A percentile compares a stretch with the other conserved stretches of the same genome.
These are phyloP conservation scores for Epinotia nisella DNA, from an alignment of 2,888 invertebrate genomes.

Conservation along the genomic window DNA sequence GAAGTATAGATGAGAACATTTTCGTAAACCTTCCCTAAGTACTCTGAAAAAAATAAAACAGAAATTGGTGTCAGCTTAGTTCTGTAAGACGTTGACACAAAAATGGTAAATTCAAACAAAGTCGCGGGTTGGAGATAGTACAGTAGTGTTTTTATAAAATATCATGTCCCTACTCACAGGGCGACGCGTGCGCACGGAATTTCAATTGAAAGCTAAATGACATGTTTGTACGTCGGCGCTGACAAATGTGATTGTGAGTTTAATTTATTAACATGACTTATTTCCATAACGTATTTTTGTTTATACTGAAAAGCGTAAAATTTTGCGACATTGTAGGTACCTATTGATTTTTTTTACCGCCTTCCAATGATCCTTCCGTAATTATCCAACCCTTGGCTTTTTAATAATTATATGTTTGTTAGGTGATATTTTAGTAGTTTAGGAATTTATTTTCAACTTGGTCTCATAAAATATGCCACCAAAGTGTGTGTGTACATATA, in stretches of 20 bases:
- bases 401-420: background rate
- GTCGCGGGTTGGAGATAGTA: background rate
- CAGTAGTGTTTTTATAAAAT: conserved; percentile 1
- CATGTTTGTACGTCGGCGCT: conserved; percentile 33
- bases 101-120: background rate
- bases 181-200: conserved; percentile 30
- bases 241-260: conserved; percentile 23
- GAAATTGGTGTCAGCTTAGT: too few species aligned
- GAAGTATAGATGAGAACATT: too few species aligned
- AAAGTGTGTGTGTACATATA: too few species aligned
- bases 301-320: background rate
- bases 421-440: background rate
- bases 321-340: background rate
- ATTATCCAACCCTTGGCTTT: background rate
- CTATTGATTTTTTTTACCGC: background rate
- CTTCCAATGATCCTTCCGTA: too few species aligned
- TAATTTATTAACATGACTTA: conserved; percentile 20
- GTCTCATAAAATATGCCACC: background rate
- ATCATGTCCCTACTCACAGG: background rate
- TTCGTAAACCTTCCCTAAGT: too few species aligned
- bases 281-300: background rate
- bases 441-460: background rate
- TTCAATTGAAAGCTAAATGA: conserved; percentile 35
- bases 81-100: background rate
- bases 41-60: too few species aligned